Evolutionary conservation across 2,888 invertebrate species (phyloP).

Genomic region (Dermolepida albohirtum): DNA sequence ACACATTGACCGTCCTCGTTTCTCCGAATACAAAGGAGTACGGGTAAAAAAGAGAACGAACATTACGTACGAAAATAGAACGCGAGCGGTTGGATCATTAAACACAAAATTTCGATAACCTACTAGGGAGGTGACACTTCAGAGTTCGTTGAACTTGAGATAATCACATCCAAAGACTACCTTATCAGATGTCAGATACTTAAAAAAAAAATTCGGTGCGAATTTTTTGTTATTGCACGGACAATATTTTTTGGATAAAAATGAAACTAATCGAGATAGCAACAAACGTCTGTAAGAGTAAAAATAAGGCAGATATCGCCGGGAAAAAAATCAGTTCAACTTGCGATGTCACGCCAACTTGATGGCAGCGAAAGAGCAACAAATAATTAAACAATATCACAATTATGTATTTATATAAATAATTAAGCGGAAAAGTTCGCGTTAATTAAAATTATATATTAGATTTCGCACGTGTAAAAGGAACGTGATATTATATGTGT

Average conservation of each 20-base stretch:
- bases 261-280: too few relatives aligned
- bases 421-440: too few relatives aligned
- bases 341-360: too few relatives aligned
- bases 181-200: slow-evolving; percentile 33
- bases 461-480: slow-evolving; percentile 11
- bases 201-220: slow-evolving; percentile 2
- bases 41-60: not conserved
- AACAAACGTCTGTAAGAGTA: too few relatives aligned
- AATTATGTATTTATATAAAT: too few relatives aligned
- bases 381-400: too few relatives aligned
- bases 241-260: too few relatives aligned
- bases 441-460: not conserved
- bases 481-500: slow-evolving; percentile 15
- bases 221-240: not conserved
- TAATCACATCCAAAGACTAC: slow-evolving; percentile 9
- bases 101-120: slow-evolving; percentile 24
- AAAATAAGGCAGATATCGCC: too few relatives aligned
- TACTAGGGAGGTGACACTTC: slow-evolving; percentile 12
- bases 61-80: slow-evolving; percentile 23
- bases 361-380: too few relatives aligned
- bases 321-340: too few relatives aligned
- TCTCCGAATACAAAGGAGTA: not conserved
- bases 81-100: slow-evolving; percentile 16
- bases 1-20: too few relatives aligned
- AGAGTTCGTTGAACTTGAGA: slow-evolving; percentile 20